phyloP scores from a whole-genome alignment of 2,888 invertebrate genomes.

The Balanococcus diminutus region DNA sequence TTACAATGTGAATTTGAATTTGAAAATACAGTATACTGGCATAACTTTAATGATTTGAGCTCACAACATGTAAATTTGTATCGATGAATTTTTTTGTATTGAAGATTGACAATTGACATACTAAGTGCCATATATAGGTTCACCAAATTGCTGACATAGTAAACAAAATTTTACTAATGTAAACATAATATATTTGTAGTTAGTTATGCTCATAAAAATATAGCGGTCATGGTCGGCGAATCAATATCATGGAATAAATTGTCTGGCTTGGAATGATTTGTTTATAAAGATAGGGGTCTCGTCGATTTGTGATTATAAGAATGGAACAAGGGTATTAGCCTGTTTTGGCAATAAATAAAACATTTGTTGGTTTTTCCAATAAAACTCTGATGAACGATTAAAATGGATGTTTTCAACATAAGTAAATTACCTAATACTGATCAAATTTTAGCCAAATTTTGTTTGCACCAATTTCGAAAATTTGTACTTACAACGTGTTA shows the following conservation, averaged over 20 bases:
- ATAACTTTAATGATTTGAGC: neutral
- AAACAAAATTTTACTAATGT: neutral
- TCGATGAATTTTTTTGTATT: neutral
- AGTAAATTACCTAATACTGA: neutral
- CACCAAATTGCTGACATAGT: neutral
- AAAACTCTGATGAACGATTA: neutral
- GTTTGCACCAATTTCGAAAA: too few relatives aligned
- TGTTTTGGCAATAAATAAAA: slow-evolving; percentile 8
- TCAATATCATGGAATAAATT: neutral
- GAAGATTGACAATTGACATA: neutral
- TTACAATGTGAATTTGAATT: neutral
- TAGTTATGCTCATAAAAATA: neutral
- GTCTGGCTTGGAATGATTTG: neutral
- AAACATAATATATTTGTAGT: too few relatives aligned
- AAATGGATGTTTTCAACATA: neutral
- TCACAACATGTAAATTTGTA: neutral
- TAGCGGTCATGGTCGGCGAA: neutral
- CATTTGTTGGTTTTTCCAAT: neutral
- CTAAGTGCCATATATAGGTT: neutral
- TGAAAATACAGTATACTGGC: too few relatives aligned
- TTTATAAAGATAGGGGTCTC: neutral
- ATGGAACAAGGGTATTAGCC: slow-evolving; percentile 22
- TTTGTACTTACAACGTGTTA: too few relatives aligned
- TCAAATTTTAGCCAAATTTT: neutral
- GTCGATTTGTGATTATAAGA: neutral